Evolutionary conservation across 2,113 vertebrate genomes (phyloP).

Genomic region (Passer montanus): DNA sequence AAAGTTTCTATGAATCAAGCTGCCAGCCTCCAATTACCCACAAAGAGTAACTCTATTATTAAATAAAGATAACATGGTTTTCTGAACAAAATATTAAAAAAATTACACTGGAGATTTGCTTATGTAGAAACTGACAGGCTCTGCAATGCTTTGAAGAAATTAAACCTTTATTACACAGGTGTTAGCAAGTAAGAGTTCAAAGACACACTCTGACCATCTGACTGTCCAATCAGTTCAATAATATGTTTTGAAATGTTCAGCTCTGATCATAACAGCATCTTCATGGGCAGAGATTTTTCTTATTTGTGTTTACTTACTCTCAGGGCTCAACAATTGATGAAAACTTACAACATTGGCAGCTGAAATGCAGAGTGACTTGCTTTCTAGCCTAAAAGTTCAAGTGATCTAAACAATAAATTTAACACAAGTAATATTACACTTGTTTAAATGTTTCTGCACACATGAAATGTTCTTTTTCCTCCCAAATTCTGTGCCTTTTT

Average conservation of each 20-base stretch:
- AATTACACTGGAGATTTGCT: background rate
- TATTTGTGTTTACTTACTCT: background rate
- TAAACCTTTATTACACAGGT: background rate
- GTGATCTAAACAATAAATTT: background rate
- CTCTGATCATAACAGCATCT: background rate
- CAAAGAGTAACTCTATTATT: background rate
- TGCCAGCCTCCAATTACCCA: background rate
- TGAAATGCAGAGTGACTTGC: background rate
- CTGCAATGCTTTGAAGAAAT: background rate
- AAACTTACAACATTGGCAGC: background rate
- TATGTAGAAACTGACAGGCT: background rate
- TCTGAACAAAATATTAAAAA: background rate
- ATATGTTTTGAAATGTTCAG: background rate
- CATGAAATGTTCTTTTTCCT: rapidly evolving
- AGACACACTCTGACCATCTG: background rate
- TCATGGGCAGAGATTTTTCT: background rate
- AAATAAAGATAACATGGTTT: background rate
- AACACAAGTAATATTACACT: background rate
- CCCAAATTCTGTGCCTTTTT: background rate
- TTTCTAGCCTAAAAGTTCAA: background rate
- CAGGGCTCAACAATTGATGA: background rate
- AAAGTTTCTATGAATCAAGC: background rate
- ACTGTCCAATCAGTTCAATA: background rate
- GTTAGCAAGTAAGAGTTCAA: background rate
- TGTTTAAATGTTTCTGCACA: background rate